These are phyloP conservation scores for Peromyscus californicus DNA, from an alignment of 2,113 vertebrate genomes.

Conservation along the genomic window DNA sequence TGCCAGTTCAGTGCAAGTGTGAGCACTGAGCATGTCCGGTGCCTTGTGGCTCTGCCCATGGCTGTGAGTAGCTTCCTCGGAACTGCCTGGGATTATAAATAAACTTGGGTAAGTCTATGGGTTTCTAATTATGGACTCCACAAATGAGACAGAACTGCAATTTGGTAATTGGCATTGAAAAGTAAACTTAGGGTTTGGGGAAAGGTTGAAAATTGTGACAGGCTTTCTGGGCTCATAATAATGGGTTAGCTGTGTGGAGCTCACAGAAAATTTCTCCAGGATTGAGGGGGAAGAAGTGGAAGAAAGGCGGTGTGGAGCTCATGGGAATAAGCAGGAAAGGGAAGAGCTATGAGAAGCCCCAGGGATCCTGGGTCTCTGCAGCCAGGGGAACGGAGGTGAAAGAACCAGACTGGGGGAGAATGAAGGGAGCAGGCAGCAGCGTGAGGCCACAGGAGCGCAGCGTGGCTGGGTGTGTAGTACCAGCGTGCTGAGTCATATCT, in stretches of 20 bases:
- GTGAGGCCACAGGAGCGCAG: fast-evolving
- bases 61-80: neutral
- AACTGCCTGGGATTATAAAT: neutral
- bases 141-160: neutral
- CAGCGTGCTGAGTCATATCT: neutral
- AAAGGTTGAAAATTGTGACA: neutral
- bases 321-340: neutral
- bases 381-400: neutral
- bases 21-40: neutral
- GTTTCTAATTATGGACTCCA: neutral
- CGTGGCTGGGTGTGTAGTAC: neutral
- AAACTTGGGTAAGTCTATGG: neutral
- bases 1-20: neutral
- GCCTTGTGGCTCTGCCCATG: neutral
- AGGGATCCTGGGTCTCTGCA: neutral
- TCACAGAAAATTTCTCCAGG: neutral
- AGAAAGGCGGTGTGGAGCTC: neutral
- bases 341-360: neutral
- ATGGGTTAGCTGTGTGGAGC: neutral
- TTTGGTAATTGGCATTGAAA: slow-evolving; percentile 37
- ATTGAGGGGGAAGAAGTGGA: neutral
- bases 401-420: neutral
- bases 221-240: neutral
- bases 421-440: neutral
- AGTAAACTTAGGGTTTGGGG: neutral